Percentiles rank a stretch among this genome's conserved stretches.
These are phyloP conservation scores for Lypha dubia DNA, from an alignment of 2,888 invertebrate species.

Conservation along the genomic window DNA sequence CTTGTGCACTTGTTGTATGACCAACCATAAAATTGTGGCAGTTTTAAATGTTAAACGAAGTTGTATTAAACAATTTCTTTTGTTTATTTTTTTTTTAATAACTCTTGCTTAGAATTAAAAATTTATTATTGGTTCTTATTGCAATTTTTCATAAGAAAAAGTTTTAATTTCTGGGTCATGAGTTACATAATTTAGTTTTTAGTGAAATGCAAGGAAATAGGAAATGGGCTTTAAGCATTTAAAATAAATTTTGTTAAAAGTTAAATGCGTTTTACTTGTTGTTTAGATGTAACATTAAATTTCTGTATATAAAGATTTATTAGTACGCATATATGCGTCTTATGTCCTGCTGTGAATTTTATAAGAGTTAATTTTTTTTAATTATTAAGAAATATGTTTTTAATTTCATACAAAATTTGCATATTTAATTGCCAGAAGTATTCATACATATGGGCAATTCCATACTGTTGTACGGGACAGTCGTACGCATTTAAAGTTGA, in stretches of 20 bases:
- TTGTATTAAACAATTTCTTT: background rate
- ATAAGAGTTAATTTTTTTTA: background rate
- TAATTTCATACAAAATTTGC: background rate
- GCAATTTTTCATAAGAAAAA: conserved; percentile 19
- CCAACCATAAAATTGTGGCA: conserved; percentile 60
- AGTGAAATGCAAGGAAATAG: conserved; percentile 47
- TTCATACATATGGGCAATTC: no score
- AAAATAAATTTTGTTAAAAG: conserved; percentile 49
- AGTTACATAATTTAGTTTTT: conserved; percentile 52
- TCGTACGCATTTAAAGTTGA: no score
- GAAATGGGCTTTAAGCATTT: conserved; percentile 51
- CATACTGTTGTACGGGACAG: no score
- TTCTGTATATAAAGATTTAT: background rate
- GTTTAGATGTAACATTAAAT: conserved; percentile 11
- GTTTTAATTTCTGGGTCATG: conserved; percentile 63
- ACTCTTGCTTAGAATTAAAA: conserved; percentile 35
- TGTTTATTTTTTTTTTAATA: background rate
- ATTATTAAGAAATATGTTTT: background rate
- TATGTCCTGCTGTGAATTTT: background rate
- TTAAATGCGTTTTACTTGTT: conserved; percentile 11
- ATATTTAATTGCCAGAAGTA: background rate
- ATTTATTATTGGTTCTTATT: conserved; percentile 29
- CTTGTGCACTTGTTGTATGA: conserved; percentile 57
- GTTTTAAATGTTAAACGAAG: conserved; percentile 1
- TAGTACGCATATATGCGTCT: background rate